A percentile compares a stretch with the other conserved stretches of the same genome.
phyloP scores from a whole-genome alignment of 2,797 vertebrate genomes.

The Sitta carolinensis region DNA sequence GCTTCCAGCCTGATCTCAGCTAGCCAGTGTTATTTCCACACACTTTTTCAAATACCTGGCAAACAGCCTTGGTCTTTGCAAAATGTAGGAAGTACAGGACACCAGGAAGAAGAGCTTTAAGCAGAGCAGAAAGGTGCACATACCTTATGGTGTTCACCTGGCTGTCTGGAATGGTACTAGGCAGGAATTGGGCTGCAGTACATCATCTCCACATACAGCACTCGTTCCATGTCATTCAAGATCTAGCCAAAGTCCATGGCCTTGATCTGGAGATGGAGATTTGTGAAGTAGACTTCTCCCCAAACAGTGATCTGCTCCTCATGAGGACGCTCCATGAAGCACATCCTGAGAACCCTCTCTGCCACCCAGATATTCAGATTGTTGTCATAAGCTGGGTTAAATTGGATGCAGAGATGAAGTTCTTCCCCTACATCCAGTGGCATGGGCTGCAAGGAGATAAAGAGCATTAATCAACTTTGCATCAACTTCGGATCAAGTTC shows the following conservation, averaged over 20 bases:
- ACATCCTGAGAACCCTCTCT: constrained; percentile 77
- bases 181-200: constrained; percentile 83
- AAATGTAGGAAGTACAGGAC: background rate
- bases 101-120: background rate
- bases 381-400: constrained; percentile 77
- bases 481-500: background rate
- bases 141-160: constrained; percentile 74
- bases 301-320: constrained; percentile 75
- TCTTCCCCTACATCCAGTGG: constrained; percentile 69
- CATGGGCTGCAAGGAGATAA: constrained; percentile 71
- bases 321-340: constrained; percentile 82
- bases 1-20: background rate
- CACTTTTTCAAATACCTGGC: background rate
- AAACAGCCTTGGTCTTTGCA: background rate
- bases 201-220: constrained; percentile 75
- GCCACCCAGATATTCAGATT: constrained; percentile 69
- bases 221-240: constrained; percentile 80
- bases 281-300: constrained; percentile 85
- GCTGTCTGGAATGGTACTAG: constrained; percentile 79
- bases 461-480: background rate
- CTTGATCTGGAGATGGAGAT: constrained; percentile 79
- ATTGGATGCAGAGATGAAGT: constrained; percentile 79
- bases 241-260: constrained; percentile 86
- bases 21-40: background rate
- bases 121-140: background rate